A percentile compares a stretch with the other conserved stretches of the same genome.
These are phyloP conservation scores for Osedax fenrisi DNA, from an alignment of 2,888 invertebrate genomes.

Conservation along the genomic window DNA sequence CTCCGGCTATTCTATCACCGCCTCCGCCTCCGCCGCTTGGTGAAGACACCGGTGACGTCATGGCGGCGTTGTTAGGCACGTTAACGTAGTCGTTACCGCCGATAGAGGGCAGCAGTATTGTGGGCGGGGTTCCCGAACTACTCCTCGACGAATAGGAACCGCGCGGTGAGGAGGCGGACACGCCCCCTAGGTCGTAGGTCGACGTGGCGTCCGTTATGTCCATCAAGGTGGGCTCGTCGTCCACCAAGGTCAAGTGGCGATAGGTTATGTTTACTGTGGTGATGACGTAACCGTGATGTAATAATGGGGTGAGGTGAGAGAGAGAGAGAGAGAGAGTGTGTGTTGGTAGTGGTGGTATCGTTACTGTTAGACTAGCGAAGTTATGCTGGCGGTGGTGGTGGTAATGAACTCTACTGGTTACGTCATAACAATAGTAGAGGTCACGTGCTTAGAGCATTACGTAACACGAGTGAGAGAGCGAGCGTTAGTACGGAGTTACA, in stretches of 20 bases:
- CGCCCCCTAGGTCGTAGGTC: neutral
- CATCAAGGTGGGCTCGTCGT: conserved; percentile 44
- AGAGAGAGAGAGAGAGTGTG: too few relatives aligned
- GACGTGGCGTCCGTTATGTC: conserved; percentile 47
- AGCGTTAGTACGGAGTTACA: too few relatives aligned
- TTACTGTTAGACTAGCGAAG: too few relatives aligned
- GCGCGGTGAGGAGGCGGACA: neutral
- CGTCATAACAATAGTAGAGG: too few relatives aligned
- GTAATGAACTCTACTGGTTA: too few relatives aligned
- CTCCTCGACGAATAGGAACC: neutral
- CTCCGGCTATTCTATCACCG: conserved; percentile 16
- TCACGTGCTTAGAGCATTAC: too few relatives aligned
- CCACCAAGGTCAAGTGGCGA: conserved; percentile 36
- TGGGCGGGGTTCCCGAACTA: neutral
- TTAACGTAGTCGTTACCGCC: neutral
- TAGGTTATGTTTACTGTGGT: neutral
- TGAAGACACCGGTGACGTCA: too few relatives aligned
- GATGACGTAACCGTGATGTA: too few relatives aligned
- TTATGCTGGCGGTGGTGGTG: too few relatives aligned
- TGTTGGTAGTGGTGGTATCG: too few relatives aligned
- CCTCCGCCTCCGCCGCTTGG: neutral
- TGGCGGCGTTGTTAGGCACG: neutral
- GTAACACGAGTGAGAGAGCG: too few relatives aligned
- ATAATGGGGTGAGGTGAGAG: too few relatives aligned
- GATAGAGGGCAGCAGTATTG: neutral